These are phyloP conservation scores for Apostichopus japonicus DNA, from an alignment of 35 echinoderm and acorn worm genomes.

Conservation along the genomic window DNA sequence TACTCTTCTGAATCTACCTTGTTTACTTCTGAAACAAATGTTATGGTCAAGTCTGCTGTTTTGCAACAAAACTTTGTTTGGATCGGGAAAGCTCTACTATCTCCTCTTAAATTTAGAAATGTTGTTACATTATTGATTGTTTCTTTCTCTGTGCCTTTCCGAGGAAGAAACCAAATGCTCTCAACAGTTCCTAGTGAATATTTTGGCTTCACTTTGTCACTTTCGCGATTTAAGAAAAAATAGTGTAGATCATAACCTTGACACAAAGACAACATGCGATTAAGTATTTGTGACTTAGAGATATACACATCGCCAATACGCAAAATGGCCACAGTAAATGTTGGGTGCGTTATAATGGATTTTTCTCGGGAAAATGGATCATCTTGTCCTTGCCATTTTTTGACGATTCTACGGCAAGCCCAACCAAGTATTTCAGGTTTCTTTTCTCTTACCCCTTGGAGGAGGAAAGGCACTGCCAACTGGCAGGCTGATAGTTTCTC, in stretches of 20 bases:
- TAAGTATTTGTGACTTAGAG: conserved; percentile 2
- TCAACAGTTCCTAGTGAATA: background rate
- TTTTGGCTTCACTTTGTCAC: background rate
- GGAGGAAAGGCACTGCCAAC: too few species aligned
- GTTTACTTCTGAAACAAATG: background rate
- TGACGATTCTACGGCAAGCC: background rate
- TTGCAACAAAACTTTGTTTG: background rate
- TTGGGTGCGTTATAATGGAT: background rate
- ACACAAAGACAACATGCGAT: background rate
- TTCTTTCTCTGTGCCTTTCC: background rate
- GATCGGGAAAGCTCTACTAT: background rate
- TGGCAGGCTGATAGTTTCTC: too few species aligned
- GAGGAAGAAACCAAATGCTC: conserved; percentile 20
- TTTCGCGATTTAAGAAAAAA: background rate
- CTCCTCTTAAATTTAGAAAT: background rate
- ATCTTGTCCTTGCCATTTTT: background rate
- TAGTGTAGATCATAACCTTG: background rate
- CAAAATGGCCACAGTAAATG: background rate
- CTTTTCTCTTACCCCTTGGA: background rate
- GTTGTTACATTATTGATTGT: background rate
- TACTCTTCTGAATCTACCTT: background rate
- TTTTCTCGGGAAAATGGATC: background rate
- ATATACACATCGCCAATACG: background rate
- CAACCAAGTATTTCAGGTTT: background rate
- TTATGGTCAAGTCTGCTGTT: background rate